Evolutionary conservation across 2,888 invertebrate species (phyloP).

Genomic region (Sepiola atlantica): DNA sequence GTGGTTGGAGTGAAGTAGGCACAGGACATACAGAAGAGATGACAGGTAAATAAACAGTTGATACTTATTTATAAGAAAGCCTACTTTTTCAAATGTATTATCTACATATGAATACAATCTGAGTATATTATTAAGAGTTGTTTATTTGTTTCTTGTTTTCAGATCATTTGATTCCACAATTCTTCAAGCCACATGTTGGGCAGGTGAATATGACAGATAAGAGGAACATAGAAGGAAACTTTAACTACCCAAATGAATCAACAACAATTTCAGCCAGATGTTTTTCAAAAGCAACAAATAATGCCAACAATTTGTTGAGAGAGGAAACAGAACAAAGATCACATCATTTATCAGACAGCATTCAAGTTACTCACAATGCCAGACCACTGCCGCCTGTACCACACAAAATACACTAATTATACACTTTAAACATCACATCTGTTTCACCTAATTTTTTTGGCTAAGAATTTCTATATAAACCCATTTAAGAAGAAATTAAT

Average conservation of each 20-base stretch:
- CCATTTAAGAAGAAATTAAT: background rate
- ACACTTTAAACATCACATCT: no score
- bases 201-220: background rate
- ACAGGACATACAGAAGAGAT: no score
- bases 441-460: background rate
- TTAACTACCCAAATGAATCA: constrained; percentile 16
- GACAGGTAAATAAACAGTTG: no score
- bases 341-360: background rate
- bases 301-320: background rate
- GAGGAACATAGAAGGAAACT: background rate
- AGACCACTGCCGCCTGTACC: background rate
- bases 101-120: no score
- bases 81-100: no score
- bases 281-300: constrained; percentile 11
- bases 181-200: background rate
- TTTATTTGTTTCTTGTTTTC: background rate
- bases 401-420: background rate
- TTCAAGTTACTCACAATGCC: background rate
- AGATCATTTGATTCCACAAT: background rate
- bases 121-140: background rate
- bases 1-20: no score
- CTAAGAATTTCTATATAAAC: background rate
- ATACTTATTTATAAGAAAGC: no score
- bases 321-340: constrained; percentile 14
- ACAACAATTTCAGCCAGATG: constrained; percentile 9